Evolutionary conservation across 2,888 invertebrate genomes (phyloP).

Genomic region (Clivina fossor): DNA sequence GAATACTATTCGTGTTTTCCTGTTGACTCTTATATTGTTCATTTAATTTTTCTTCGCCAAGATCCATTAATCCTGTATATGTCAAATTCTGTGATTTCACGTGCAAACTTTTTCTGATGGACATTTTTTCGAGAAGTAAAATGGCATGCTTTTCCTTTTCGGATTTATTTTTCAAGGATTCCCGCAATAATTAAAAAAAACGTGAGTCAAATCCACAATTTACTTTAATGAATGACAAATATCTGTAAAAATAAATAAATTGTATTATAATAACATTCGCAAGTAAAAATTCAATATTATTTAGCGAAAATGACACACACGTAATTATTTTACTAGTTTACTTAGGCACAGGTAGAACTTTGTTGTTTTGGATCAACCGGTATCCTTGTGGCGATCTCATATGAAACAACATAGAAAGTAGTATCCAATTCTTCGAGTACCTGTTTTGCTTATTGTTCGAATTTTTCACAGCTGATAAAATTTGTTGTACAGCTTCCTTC

Average conservation of each 20-base stretch:
- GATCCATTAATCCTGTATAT: conserved; percentile 24
- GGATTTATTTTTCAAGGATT: conserved; percentile 32
- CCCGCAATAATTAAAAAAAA: conserved; percentile 38
- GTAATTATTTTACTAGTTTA: too few relatives aligned
- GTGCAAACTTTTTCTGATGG: background rate
- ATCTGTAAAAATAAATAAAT: conserved; percentile 11
- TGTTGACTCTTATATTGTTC: too few relatives aligned
- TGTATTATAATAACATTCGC: background rate
- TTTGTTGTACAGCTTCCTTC: background rate
- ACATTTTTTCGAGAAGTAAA: conserved; percentile 37
- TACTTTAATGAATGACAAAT: too few relatives aligned
- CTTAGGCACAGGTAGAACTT: background rate
- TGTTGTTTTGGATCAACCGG: background rate
- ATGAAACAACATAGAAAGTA: background rate
- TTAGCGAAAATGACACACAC: too few relatives aligned
- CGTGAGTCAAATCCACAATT: conserved; percentile 37
- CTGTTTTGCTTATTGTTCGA: background rate
- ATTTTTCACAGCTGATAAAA: background rate
- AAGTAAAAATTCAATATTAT: too few relatives aligned
- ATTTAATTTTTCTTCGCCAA: conserved; percentile 34
- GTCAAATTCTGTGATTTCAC: background rate
- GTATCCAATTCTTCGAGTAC: background rate
- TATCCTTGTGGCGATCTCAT: background rate
- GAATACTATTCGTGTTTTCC: too few relatives aligned
- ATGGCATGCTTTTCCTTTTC: conserved; percentile 36